Base-by-base conservation (phyloP, 1,140 invertebrate species). In the Bombus terrestris region DNA sequence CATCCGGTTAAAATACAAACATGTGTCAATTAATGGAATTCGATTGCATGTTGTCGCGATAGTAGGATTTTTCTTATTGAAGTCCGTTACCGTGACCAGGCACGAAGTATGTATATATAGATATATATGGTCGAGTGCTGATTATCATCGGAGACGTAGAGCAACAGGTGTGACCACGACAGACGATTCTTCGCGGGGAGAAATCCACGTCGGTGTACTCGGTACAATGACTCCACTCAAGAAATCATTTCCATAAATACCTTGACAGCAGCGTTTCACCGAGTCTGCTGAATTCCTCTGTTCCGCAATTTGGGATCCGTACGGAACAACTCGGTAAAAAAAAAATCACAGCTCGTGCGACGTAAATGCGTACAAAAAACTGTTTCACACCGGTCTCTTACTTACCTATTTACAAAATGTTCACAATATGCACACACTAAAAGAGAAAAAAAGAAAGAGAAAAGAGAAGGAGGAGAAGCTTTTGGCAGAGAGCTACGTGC, bases 361-460 rank as follows among this genome's bases (percentile, higher is more conserved):
- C 28, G 79, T 76, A 25, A 43, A 79, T 39, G 22, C 59, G 47
- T 64, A 73, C 68, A 53, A n/a, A 64, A 69, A 59, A 84, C 59
- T 62, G 18, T 77, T 35, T 83, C 77, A 71, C 83, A 84, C 73
- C 9, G n/a, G 39, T 69, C 12, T 69, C 12, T 85, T 86, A 87
- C 86, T 90, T 89, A 90, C 91, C 86, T 89, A 93, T 92, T 92
- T 92, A 94, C 91, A 92, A 90, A 92, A 91, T 86, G 91, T 89
- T 91, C 77, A 93, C 92, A 89, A 91, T 73, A 78, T 81, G 82
- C 88, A 88, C 77, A 84, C 85, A 86, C 78, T 74, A 74, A 78
- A 47, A 81, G 68, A 43, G 64, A 82, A 74, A 53, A 64, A 82
- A 71, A 43, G 41, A 68, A 43, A 74, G 41, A 68, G 53, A 68